Evolutionary conservation across 1,140 invertebrate genomes (phyloP).

Genomic region (Magallana gigas): DNA sequence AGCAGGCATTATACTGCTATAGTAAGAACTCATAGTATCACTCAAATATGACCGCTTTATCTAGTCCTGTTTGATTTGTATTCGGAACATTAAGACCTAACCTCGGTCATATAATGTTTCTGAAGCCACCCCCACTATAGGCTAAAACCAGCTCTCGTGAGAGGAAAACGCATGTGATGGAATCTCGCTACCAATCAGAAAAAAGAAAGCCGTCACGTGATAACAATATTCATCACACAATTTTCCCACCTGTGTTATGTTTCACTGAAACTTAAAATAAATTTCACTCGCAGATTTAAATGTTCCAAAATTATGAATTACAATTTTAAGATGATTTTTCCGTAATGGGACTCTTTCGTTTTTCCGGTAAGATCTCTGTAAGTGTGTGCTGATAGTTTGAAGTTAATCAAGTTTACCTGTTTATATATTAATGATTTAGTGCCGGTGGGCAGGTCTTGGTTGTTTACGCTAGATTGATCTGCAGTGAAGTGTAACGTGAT

Average conservation of each 20-base stretch:
- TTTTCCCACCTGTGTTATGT: slow-evolving; percentile 31
- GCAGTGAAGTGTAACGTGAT: slow-evolving; percentile 21
- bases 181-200: slow-evolving; percentile 51
- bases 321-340: slow-evolving; percentile 10
- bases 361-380: neutral
- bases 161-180: slow-evolving; percentile 57
- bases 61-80: slow-evolving; percentile 56
- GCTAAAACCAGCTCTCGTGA: slow-evolving; percentile 50
- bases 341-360: neutral
- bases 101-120: slow-evolving; percentile 56
- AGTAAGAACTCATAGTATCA: slow-evolving; percentile 58
- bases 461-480: slow-evolving; percentile 32
- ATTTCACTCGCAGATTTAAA: slow-evolving; percentile 32
- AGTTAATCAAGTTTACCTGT: slow-evolving; percentile 23
- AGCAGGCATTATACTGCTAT: slow-evolving; percentile 54
- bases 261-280: slow-evolving; percentile 33
- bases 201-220: slow-evolving; percentile 47
- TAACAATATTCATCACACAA: slow-evolving; percentile 17
- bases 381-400: neutral
- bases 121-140: slow-evolving; percentile 56
- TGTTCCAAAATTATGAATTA: slow-evolving; percentile 33
- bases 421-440: slow-evolving; percentile 12
- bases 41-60: slow-evolving; percentile 50
- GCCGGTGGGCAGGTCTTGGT: slow-evolving; percentile 39
- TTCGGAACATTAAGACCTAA: slow-evolving; percentile 50